Percentiles rank a stretch among this genome's conserved stretches.
Conservation (phyloP, 2,113 vertebrate species). For the Syngnathoides biaculeatus region DNA sequence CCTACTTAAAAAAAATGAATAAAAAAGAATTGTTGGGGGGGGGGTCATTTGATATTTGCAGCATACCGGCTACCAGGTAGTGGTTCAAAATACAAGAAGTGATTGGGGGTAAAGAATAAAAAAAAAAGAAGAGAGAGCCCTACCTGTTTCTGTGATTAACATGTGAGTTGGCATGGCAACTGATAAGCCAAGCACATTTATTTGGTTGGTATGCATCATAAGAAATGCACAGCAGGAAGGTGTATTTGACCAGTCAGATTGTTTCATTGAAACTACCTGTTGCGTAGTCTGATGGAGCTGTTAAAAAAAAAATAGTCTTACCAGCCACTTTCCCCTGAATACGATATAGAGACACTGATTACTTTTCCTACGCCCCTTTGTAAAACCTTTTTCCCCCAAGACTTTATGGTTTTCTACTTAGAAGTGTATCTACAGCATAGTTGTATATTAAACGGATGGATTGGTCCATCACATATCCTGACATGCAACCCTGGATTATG, state of each 20-base stretch:
- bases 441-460: slow-evolving; percentile 19
- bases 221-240: slow-evolving; percentile 38
- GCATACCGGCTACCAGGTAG: neutral
- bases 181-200: slow-evolving; percentile 34
- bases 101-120: slow-evolving; percentile 4
- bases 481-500: slow-evolving; percentile 23
- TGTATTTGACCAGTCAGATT: slow-evolving; percentile 41
- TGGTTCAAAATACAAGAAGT: slow-evolving; percentile 16
- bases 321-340: slow-evolving; percentile 2
- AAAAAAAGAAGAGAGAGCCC: slow-evolving; percentile 28
- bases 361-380: neutral
- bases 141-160: slow-evolving; percentile 36
- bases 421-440: no score
- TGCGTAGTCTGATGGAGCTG: slow-evolving; percentile 19
- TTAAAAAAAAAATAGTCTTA: neutral
- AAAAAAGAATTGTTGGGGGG: neutral
- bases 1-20: slow-evolving; percentile 5
- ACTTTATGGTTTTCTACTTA: neutral
- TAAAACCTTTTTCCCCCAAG: neutral
- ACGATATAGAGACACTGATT: neutral
- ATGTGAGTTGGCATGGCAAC: slow-evolving; percentile 50
- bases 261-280: slow-evolving; percentile 47
- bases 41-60: neutral
- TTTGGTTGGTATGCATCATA: slow-evolving; percentile 40
- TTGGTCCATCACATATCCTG: slow-evolving; percentile 23